phyloP scores from a whole-genome alignment of 1,140 invertebrate genomes.

The Ladona fulva region DNA sequence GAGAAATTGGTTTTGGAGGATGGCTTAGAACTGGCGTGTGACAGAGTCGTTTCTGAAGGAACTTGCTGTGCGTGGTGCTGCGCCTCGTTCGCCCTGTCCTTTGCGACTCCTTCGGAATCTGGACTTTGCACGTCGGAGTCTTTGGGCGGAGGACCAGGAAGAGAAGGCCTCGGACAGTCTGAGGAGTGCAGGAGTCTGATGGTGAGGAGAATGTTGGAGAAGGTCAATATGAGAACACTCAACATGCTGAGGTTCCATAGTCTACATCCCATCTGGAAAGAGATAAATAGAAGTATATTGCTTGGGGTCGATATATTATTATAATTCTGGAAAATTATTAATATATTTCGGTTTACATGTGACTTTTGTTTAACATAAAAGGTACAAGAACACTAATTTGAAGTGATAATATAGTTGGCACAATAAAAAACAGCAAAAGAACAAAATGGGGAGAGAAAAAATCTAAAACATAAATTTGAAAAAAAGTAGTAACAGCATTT shows the following conservation, averaged over 20 bases:
- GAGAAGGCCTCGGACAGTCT: constrained; percentile 31
- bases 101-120: constrained; percentile 11
- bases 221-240: constrained; percentile 49
- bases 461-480: too few species aligned
- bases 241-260: constrained; percentile 58
- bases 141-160: constrained; percentile 13
- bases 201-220: constrained; percentile 60
- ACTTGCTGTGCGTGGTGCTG: constrained; percentile 17
- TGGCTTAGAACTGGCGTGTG: constrained; percentile 28
- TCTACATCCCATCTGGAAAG: constrained; percentile 40
- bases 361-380: too few species aligned
- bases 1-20: constrained; percentile 24
- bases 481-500: too few species aligned
- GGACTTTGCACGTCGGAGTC: constrained; percentile 19
- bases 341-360: too few species aligned
- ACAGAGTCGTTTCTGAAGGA: constrained; percentile 30
- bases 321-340: too few species aligned
- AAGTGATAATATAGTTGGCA: too few species aligned
- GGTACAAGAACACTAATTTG: too few species aligned
- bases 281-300: too few species aligned
- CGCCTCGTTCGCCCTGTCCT: constrained; percentile 25
- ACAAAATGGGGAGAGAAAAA: too few species aligned
- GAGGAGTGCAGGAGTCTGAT: constrained; percentile 50
- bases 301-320: too few species aligned
- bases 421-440: too few species aligned